Evolutionary conservation across 2,113 vertebrate species (phyloP).

Genomic region (Poeciliopsis occidentalis): DNA sequence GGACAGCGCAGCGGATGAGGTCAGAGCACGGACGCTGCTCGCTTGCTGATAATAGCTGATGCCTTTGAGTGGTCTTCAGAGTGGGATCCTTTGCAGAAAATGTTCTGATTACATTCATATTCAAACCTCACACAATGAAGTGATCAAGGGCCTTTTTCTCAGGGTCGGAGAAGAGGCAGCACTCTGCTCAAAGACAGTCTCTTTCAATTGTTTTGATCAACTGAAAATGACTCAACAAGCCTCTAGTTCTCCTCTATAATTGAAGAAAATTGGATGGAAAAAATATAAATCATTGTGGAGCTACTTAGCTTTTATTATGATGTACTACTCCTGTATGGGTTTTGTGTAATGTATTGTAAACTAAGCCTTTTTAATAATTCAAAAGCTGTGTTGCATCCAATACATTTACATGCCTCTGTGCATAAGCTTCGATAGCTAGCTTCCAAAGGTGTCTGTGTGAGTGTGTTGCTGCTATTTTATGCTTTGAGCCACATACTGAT

Average conservation of each 20-base stretch:
- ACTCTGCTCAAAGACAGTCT: slow-evolving; percentile 49
- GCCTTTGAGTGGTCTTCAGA: slow-evolving; percentile 58
- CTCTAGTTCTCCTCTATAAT: slow-evolving; percentile 23
- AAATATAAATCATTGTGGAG: slow-evolving; percentile 11
- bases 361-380: slow-evolving; percentile 39
- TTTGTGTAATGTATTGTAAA: slow-evolving; percentile 21
- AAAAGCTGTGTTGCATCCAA: slow-evolving; percentile 23
- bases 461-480: slow-evolving; percentile 57
- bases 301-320: slow-evolving; percentile 24
- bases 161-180: slow-evolving; percentile 43
- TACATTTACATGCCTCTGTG: slow-evolving; percentile 46
- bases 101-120: slow-evolving; percentile 71
- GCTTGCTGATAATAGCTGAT: slow-evolving; percentile 51
- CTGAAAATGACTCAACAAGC: slow-evolving; percentile 48
- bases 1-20: slow-evolving; percentile 52
- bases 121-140: slow-evolving; percentile 46
- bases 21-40: slow-evolving; percentile 46
- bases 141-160: slow-evolving; percentile 59
- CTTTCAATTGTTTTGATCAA: slow-evolving; percentile 51
- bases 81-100: slow-evolving; percentile 47
- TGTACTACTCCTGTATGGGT: background rate
- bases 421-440: slow-evolving; percentile 20
- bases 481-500: slow-evolving; percentile 70
- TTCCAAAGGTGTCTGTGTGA: slow-evolving; percentile 47
- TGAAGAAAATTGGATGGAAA: slow-evolving; percentile 25